phyloP scores from a whole-genome alignment of 2,797 vertebrate genomes.

The Spatula versicolor region DNA sequence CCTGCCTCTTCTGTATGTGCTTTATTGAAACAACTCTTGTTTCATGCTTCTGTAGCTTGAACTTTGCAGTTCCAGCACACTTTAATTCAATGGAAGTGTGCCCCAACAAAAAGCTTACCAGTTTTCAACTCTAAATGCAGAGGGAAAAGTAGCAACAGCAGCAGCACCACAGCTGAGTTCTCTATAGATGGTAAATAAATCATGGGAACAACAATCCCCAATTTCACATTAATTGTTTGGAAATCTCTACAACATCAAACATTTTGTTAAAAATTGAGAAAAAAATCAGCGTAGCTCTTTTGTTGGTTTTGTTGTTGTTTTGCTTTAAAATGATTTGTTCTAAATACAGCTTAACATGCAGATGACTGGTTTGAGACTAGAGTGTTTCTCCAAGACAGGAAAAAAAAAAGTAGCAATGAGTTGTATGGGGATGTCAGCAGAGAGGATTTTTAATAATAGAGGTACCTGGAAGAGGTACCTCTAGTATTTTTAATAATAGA shows the following conservation, averaged over 20 bases:
- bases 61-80: neutral
- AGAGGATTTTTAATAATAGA: neutral
- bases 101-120: constrained; percentile 30
- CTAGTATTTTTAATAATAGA: neutral
- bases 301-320: constrained; percentile 78
- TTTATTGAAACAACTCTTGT: neutral
- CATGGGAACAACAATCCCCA: constrained; percentile 76
- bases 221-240: constrained; percentile 81
- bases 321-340: constrained; percentile 80
- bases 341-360: constrained; percentile 82
- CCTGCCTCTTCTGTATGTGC: neutral
- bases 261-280: constrained; percentile 78
- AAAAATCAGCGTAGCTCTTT: constrained; percentile 75
- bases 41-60: neutral
- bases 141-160: constrained; percentile 35
- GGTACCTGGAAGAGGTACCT: constrained; percentile 33
- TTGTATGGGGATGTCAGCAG: constrained; percentile 31
- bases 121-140: constrained; percentile 54
- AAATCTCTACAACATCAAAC: constrained; percentile 81
- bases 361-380: constrained; percentile 80
- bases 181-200: constrained; percentile 77
- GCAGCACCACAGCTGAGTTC: constrained; percentile 77
- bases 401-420: neutral
- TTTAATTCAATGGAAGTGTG: neutral
- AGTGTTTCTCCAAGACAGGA: constrained; percentile 64